phyloP scores from a whole-genome alignment of 2,888 invertebrate species.

The Blera fallax region DNA sequence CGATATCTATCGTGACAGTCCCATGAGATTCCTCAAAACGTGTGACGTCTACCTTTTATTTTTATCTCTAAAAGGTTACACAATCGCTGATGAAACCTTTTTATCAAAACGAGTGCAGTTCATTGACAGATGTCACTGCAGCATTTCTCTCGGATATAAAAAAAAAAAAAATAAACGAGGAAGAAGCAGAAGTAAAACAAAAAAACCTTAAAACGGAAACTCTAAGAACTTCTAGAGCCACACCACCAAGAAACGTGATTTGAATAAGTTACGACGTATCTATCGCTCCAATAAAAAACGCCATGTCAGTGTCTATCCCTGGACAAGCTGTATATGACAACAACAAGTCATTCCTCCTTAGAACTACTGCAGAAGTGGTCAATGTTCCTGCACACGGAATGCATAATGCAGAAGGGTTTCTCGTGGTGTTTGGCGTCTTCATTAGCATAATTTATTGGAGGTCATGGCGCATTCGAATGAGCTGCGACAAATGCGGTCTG shows the following conservation, averaged over 20 bases:
- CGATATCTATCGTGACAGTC: neutral
- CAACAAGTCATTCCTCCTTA: neutral
- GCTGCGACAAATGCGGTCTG: constrained; percentile 25
- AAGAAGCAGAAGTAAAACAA: neutral
- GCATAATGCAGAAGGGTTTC: constrained; percentile 26
- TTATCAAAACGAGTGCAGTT: neutral
- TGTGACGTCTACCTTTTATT: neutral
- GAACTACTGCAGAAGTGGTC: neutral
- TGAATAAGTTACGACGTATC: neutral
- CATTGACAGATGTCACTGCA: neutral
- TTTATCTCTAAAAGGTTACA: neutral
- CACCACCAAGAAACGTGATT: constrained; percentile 14
- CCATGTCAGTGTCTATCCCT: neutral
- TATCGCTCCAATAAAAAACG: neutral
- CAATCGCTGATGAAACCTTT: neutral
- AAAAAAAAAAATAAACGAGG: no score
- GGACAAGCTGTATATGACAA: neutral
- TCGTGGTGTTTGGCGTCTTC: constrained; percentile 27
- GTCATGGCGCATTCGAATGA: constrained; percentile 35
- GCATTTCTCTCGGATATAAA: neutral
- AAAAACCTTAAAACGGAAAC: neutral
- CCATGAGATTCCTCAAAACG: neutral
- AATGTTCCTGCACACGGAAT: neutral
- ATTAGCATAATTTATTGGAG: constrained; percentile 60
- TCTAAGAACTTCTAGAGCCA: neutral